Conservation (phyloP, 37 sponge, comb jelly and placozoan species). For the Haliclona indistincta region DNA sequence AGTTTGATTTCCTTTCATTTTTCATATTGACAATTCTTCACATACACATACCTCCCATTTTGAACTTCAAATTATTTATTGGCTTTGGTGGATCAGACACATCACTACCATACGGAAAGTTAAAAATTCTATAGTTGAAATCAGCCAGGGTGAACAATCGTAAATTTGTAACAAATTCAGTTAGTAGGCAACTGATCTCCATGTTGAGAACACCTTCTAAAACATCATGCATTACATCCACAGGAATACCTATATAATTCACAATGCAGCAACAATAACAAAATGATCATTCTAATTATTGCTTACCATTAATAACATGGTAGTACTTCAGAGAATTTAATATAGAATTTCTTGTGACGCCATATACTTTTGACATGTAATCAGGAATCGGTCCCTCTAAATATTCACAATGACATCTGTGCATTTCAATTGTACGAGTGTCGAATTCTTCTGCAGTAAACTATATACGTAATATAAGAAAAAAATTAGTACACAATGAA, state of each 20-base stretch:
- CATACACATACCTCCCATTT: background rate
- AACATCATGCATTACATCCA: background rate
- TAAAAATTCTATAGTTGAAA: background rate
- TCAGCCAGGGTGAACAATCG: background rate
- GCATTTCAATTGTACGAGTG: background rate
- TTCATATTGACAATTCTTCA: no score
- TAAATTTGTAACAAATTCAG: background rate
- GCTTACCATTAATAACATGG: background rate
- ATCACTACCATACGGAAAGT: background rate
- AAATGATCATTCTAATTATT: background rate
- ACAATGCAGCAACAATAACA: background rate
- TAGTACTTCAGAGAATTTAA: background rate
- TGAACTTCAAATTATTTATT: no score
- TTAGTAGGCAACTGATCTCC: background rate
- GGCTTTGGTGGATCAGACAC: background rate
- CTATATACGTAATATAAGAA: no score
- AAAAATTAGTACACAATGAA: no score
- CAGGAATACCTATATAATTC: background rate
- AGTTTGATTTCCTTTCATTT: no score
- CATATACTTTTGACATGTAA: background rate
- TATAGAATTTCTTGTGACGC: background rate
- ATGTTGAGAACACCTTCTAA: background rate
- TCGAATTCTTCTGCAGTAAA: background rate
- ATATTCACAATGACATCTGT: background rate
- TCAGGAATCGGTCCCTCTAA: background rate